Evolutionary conservation across 2,888 invertebrate species (phyloP), one percentile per base, ranked within the genome.

Genomic region (Hirtodrosophila trivittata): DNA sequence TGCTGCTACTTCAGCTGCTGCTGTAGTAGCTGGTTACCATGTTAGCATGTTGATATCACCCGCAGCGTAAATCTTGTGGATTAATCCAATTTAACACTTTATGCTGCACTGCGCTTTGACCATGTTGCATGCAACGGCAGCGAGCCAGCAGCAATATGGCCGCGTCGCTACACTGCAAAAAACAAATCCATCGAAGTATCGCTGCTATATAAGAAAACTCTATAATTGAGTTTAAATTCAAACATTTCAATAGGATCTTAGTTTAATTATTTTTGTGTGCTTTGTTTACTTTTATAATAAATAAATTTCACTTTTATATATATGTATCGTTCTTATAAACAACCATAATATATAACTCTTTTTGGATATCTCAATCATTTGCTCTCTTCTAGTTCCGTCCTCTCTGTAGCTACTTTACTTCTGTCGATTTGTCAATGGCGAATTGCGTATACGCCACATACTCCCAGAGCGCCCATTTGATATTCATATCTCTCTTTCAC

Each of bases 1-100:
- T 51, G 64, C 49, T 46, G 49, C 13, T 46, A 2, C 18, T 21
- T 21, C 5, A 21, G 30, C 47, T 56, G 68, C 51, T 43, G 45
- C 43, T 38, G 43, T 51, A 43, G 62, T 54, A 43, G 62, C 60
- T 63, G 57, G 65, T 67, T 70, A 70, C 65, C 68, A 67, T 68
- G 77, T 76, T 75, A 66, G 71, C 78, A 74, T 81, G 83, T 77
- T 88, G 78, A 78, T 88, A 88, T 88, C 87, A 88, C 88, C 89
- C 89, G 89, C 89, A 88, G 89, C 87, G 89, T 88, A 88, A 89
- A 89, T 89, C 88, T 89, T 87, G 74, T 82, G 88, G 86, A 88
- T 88, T 89, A 89, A 89, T 89, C 87, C 88, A 89, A 89, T 89
- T 89, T 89, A 89, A 89, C 88, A 89, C 88, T 87, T 88, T 88